phyloP scores from a whole-genome alignment of 1,140 invertebrate genomes.

The Lysiphlebus fabarum region DNA sequence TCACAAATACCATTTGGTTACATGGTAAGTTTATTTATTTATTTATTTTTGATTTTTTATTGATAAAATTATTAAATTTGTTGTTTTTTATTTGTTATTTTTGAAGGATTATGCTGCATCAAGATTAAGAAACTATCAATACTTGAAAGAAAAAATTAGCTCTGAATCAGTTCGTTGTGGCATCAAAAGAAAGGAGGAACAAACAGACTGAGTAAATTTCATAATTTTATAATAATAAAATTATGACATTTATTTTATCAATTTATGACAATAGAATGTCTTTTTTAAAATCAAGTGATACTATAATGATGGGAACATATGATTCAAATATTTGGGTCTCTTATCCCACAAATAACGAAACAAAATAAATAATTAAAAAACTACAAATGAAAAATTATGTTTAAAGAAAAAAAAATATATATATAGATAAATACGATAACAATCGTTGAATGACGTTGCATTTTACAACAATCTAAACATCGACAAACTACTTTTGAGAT shows the following conservation, averaged over 20 bases:
- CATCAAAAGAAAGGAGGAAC: conserved; percentile 39
- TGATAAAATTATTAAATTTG: conserved; percentile 7
- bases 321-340: too few relatives aligned
- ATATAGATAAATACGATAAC: too few relatives aligned
- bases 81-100: conserved; percentile 30
- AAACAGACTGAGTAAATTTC: conserved; percentile 34
- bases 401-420: too few relatives aligned
- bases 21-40: conserved; percentile 67
- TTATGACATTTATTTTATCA: neutral
- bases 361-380: too few relatives aligned
- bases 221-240: neutral
- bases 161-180: conserved; percentile 34
- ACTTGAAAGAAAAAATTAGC: conserved; percentile 60
- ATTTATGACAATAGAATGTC: neutral
- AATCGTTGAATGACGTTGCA: too few relatives aligned
- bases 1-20: conserved; percentile 93
- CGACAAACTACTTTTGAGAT: too few relatives aligned
- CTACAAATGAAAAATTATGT: too few relatives aligned
- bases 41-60: conserved; percentile 12
- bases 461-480: too few relatives aligned
- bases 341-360: too few relatives aligned
- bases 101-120: conserved; percentile 62
- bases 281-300: conserved; percentile 1
- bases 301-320: too few relatives aligned
- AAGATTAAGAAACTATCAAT: conserved; percentile 58